Conservation (phyloP, 2,888 invertebrate species). For the Philaethria dido region DNA sequence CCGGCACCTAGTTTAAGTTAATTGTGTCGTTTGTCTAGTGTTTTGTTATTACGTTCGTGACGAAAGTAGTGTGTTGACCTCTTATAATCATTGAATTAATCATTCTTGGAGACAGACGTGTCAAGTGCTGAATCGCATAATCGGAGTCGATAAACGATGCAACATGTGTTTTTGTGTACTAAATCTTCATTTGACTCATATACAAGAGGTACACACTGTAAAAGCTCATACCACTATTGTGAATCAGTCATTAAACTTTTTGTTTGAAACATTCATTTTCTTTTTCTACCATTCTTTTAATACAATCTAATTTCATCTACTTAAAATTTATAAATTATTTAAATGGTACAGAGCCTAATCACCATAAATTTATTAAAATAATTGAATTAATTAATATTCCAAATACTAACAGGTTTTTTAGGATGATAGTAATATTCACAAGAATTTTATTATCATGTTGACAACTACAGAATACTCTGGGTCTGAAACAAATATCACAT, state of each 20-base stretch:
- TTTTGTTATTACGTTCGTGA: constrained; percentile 59
- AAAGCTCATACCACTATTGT: constrained; percentile 6
- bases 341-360: neutral
- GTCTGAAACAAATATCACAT: neutral
- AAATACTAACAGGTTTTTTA: too few relatives aligned
- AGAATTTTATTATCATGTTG: neutral
- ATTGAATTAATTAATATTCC: too few relatives aligned
- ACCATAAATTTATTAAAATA: neutral
- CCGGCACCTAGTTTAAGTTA: constrained; percentile 69
- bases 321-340: neutral
- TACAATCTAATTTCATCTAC: neutral
- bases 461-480: neutral
- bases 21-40: constrained; percentile 56
- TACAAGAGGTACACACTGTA: constrained; percentile 8
- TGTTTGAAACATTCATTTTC: neutral
- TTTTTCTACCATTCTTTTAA: neutral
- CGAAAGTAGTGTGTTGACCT: constrained; percentile 51
- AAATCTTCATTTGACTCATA: constrained; percentile 39
- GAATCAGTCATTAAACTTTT: neutral
- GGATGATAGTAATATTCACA: neutral
- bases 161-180: constrained; percentile 65
- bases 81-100: constrained; percentile 44
- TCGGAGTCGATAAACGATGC: constrained; percentile 64
- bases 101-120: constrained; percentile 45
- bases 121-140: constrained; percentile 51